Evolutionary conservation across 2,113 vertebrate genomes (phyloP), one percentile per base, ranked within the genome.

Genomic region (Lepisosteus osseus): DNA sequence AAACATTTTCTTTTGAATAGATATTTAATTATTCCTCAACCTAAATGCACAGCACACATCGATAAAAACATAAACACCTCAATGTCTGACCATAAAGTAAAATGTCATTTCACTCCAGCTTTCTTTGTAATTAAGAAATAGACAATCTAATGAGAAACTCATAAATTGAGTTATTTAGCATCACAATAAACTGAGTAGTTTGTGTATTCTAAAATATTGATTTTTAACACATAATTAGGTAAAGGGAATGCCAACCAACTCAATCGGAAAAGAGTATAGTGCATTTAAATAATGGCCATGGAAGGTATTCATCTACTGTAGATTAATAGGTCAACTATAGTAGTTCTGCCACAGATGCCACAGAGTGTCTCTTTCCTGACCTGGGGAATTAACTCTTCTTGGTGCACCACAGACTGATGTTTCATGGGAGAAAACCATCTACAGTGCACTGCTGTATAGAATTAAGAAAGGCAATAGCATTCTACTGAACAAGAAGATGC

Each of bases 391-490:
- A 13, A 8, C 9, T n/a, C 8, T 12, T 54, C n/a, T 40, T 54
- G 66, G 11, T 54, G 29, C 1, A 29, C 66, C 15, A 7, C 51
- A 29, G 47, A 7, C 11, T 40, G 47, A n/a, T 40, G 7, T 66
- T 15, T 67, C 47, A 54, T 51, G 66, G n/a, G 44, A 13, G 47
- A 15, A 3, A 43, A 61, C 6, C 65, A 8, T 66, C 7, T 15
- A 11, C 43, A 47, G 65, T 11, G 14, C n/a, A 14, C 42, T 14
- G 13, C 44, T 29, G 29, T 29, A 29, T 29, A 29, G 29, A 29
- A 29, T 29, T 29, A 29, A 29, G 29, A 29, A 41, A 71, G 75
- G 72, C 78, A 78, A 76, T 68, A 72, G 67, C 47, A 51, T 51
- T 51, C 5, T 51, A 29, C 29, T 29, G 29, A 29, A 29, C 29